Evolutionary conservation across 2,113 vertebrate species (phyloP).

Genomic region (Cyanistes caeruleus): DNA sequence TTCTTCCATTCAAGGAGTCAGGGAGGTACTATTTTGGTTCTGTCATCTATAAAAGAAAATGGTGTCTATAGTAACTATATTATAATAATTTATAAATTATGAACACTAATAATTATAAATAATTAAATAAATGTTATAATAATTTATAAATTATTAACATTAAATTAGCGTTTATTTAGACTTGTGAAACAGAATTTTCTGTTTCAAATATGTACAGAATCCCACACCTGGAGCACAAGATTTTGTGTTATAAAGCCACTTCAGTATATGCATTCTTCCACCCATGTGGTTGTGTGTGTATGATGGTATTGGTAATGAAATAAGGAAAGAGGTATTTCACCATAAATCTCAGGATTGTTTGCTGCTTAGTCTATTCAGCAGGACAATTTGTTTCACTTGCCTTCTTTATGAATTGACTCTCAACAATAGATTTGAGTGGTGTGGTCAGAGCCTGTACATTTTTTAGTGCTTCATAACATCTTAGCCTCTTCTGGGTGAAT

Average conservation of each 20-base stretch:
- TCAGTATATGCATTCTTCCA: neutral
- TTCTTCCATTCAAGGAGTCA: neutral
- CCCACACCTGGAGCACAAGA: neutral
- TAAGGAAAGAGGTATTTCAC: neutral
- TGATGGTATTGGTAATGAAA: neutral
- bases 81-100: neutral
- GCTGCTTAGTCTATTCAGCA: neutral
- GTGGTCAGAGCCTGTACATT: neutral
- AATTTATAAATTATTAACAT: too few species aligned
- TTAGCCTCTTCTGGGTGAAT: neutral
- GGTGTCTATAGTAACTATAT: neutral
- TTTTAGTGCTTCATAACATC: neutral
- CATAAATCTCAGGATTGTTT: neutral
- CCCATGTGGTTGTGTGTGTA: neutral
- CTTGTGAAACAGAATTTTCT: neutral
- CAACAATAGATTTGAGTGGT: neutral
- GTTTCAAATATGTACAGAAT: neutral
- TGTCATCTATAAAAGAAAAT: neutral
- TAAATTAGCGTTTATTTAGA: neutral
- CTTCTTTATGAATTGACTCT: neutral
- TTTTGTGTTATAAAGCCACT: neutral
- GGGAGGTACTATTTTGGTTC: neutral
- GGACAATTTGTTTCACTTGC: neutral
- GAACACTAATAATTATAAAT: too few species aligned
- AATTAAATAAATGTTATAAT: too few species aligned